phyloP scores from a whole-genome alignment of 2,888 invertebrate species.

The Cataglyphis albicans region DNA sequence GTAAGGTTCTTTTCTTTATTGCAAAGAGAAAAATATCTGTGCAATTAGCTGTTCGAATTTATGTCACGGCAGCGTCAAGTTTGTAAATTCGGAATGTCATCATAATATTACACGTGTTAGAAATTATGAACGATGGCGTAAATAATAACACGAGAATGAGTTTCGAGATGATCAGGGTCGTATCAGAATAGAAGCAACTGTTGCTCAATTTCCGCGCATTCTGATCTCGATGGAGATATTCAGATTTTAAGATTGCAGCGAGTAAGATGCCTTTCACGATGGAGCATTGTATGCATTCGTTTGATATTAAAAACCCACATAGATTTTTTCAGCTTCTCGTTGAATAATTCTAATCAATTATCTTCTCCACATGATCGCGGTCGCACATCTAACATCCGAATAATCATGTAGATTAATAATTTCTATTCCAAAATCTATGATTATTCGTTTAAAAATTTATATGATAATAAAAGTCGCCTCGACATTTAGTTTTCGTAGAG shows the following conservation, averaged over 20 bases:
- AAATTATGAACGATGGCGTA: background rate
- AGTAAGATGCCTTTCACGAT: slow-evolving; percentile 8
- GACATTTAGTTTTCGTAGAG: slow-evolving; percentile 5
- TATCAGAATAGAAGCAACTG: slow-evolving; percentile 19
- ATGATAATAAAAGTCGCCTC: background rate
- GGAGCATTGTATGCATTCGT: slow-evolving; percentile 33
- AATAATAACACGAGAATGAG: background rate
- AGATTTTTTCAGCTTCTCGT: slow-evolving; percentile 18
- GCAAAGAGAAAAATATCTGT: background rate
- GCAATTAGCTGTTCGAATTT: background rate
- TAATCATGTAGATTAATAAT: slow-evolving; percentile 4
- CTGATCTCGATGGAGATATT: background rate
- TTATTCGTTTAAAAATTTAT: slow-evolving; percentile 10
- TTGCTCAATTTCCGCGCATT: background rate
- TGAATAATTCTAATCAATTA: slow-evolving; percentile 18
- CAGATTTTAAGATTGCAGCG: background rate
- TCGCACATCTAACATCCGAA: background rate
- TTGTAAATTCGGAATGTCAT: background rate
- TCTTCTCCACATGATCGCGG: background rate
- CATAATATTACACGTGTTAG: background rate
- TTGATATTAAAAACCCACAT: slow-evolving; percentile 69
- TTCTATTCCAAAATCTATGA: background rate
- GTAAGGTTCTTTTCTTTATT: slow-evolving; percentile 61
- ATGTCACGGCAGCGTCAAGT: background rate
- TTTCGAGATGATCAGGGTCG: slow-evolving; percentile 20